A percentile compares a stretch with the other conserved stretches of the same genome.
Evolutionary conservation across 2,113 vertebrate species (phyloP).

Genomic region (Progne subis): DNA sequence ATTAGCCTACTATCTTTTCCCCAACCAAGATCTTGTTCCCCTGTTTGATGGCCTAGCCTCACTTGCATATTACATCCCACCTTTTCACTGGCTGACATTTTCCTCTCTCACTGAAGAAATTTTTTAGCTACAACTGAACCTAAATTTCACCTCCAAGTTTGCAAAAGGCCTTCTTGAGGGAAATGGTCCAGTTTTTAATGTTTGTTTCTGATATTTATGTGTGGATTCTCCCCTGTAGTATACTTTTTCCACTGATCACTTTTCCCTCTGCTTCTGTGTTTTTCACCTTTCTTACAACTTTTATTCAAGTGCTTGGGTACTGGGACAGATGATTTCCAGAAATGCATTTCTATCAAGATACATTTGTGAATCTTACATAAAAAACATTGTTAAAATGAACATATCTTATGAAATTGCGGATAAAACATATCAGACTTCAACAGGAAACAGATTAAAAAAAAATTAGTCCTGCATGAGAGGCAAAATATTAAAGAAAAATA

Average conservation of each 20-base stretch:
- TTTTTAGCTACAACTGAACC: not conserved
- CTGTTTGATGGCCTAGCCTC: not conserved
- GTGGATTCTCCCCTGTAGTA: not conserved
- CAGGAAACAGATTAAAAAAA: not conserved
- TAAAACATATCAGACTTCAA: not conserved
- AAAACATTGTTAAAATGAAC: not conserved
- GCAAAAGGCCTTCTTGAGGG: not conserved
- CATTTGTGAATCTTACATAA: not conserved
- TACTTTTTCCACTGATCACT: not conserved
- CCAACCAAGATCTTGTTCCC: not conserved
- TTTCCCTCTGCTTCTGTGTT: not conserved
- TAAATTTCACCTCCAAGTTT: not conserved
- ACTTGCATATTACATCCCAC: not conserved
- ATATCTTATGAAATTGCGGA: not conserved
- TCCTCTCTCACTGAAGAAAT: not conserved
- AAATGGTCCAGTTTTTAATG: not conserved
- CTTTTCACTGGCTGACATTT: not conserved
- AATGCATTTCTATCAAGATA: not conserved
- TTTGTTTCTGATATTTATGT: not conserved
- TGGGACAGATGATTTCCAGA: not conserved
- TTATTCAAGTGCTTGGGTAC: not conserved
- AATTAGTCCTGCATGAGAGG: not conserved
- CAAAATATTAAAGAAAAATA: not conserved
- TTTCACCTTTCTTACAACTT: not conserved
- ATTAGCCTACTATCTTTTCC: not conserved